These are phyloP conservation scores for Recurvirostra avosetta DNA, from an alignment of 2,113 vertebrate species.

Conservation along the genomic window DNA sequence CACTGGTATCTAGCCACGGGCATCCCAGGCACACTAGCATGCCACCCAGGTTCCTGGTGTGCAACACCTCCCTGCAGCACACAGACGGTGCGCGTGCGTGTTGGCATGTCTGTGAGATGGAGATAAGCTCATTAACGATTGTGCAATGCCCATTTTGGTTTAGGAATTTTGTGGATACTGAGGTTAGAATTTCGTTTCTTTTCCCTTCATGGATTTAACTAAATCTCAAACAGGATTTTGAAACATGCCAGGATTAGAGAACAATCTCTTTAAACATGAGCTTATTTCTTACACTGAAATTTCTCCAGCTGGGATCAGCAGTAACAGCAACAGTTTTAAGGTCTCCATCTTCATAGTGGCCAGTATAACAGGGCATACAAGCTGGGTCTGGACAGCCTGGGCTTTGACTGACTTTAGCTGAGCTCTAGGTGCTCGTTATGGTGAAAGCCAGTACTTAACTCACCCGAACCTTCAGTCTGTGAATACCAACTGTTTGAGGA, in stretches of 20 bases:
- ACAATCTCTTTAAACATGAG: slow-evolving; percentile 23
- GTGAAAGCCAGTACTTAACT: neutral
- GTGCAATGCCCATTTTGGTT: neutral
- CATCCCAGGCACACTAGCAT: fast-evolving
- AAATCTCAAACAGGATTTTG: slow-evolving; percentile 40
- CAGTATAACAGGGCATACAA: neutral
- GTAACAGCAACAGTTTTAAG: neutral
- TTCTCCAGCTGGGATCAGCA: slow-evolving; percentile 1
- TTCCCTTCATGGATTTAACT: slow-evolving; percentile 19
- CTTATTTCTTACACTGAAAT: neutral
- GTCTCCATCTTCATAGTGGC: neutral
- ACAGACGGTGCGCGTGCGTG: fast-evolving
- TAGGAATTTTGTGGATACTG: neutral
- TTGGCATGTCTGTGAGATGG: neutral
- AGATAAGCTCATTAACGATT: neutral
- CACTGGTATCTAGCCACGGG: neutral
- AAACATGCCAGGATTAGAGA: neutral
- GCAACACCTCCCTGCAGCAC: neutral
- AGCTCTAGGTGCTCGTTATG: neutral
- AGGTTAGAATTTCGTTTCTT: slow-evolving; percentile 4
- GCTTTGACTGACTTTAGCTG: neutral
- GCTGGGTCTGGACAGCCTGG: neutral
- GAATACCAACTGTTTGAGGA: neutral
- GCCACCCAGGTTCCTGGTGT: neutral
- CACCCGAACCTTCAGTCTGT: neutral